phyloP scores from a whole-genome alignment of 53 echinoderm and acorn worm species.

The Holothuria scabra region DNA sequence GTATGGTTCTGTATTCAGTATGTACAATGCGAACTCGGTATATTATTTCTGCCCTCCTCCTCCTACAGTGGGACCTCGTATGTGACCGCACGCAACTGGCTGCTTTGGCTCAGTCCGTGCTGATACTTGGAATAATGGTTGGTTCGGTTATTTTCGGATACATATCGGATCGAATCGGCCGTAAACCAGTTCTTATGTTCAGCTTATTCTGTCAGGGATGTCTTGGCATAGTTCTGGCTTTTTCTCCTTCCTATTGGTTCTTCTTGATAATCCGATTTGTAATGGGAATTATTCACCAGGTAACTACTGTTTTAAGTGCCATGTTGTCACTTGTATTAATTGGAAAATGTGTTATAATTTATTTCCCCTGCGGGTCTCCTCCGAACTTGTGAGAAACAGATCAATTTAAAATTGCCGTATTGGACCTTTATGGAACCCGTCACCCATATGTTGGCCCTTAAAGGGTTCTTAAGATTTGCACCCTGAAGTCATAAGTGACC shows the following conservation, averaged over 20 bases:
- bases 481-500: no score
- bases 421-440: no score
- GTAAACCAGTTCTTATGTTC: not conserved
- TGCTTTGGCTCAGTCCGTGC: conserved; percentile 11
- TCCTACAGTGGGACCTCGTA: conserved; percentile 15
- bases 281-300: conserved; percentile 6
- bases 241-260: not conserved
- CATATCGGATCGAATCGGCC: conserved; percentile 12
- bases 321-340: no score
- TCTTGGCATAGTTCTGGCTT: conserved; percentile 5
- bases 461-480: no score
- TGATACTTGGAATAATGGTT: not conserved
- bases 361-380: no score
- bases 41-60: no score
- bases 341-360: no score
- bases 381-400: no score
- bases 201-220: conserved; percentile 10
- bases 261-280: conserved; percentile 7
- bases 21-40: no score
- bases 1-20: no score
- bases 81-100: not conserved
- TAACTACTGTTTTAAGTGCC: not conserved
- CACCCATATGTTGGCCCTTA: no score
- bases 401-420: no score
- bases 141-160: conserved; percentile 6